Evolutionary conservation across 2,888 invertebrate genomes (phyloP).

Genomic region (Deroplatys truncata): DNA sequence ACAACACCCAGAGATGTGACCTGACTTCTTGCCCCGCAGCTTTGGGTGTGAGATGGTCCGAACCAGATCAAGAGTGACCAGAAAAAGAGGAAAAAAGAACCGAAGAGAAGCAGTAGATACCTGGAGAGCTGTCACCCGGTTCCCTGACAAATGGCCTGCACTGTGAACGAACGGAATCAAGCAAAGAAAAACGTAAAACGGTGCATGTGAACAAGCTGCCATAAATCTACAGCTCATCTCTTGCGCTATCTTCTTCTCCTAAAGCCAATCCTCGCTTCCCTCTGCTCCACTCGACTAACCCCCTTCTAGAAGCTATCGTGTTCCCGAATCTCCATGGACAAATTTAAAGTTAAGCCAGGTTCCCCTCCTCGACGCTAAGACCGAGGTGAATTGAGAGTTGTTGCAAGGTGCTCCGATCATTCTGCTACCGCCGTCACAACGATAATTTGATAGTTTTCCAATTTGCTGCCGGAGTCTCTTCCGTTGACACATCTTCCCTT

Average conservation of each 20-base stretch:
- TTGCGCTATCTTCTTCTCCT: not conserved
- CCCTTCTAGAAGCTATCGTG: not conserved
- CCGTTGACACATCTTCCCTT: not conserved
- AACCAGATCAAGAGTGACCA: not conserved
- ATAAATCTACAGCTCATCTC: slow-evolving; percentile 10
- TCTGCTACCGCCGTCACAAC: not conserved
- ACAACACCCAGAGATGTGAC: not conserved
- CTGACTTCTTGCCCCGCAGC: not conserved
- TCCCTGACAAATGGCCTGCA: slow-evolving; percentile 11
- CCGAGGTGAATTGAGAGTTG: not conserved
- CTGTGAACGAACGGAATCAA: not conserved
- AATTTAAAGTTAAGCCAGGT: slow-evolving; percentile 19
- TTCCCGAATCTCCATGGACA: slow-evolving; percentile 9
- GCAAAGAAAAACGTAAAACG: not conserved
- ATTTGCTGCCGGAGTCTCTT: not conserved
- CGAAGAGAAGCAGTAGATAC: not conserved
- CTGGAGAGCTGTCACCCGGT: not conserved
- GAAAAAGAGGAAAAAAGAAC: not conserved
- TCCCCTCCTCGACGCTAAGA: not conserved
- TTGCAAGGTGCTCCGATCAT: not conserved
- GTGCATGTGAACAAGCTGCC: not conserved
- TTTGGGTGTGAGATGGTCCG: not conserved
- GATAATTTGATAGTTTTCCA: slow-evolving; percentile 19
- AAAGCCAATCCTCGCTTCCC: not conserved
- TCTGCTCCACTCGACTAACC: not conserved